These are phyloP conservation scores for Drosophila melanocephala DNA, from an alignment of 2,888 invertebrate genomes.

Conservation along the genomic window DNA sequence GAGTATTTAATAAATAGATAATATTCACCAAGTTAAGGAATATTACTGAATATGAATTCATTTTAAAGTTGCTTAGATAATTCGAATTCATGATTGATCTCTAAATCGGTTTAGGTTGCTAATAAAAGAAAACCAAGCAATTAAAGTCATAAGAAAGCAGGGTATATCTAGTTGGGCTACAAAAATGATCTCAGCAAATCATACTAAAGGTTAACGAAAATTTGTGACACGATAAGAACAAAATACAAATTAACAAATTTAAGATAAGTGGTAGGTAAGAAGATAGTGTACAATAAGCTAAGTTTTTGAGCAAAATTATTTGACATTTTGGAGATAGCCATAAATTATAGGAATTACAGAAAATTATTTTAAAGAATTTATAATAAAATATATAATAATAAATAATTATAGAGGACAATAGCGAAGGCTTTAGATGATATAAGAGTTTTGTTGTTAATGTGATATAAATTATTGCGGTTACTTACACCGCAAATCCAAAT, in stretches of 20 bases:
- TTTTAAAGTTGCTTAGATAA: no score
- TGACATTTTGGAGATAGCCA: not conserved
- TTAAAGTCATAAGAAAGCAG: not conserved
- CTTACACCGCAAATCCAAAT: not conserved
- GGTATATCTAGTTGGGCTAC: slow-evolving; percentile 4
- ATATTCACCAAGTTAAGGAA: not conserved
- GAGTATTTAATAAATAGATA: not conserved
- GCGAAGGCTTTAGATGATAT: rapidly evolving
- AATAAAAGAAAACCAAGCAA: not conserved
- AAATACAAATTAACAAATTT: slow-evolving; percentile 1
- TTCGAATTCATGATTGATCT: not conserved
- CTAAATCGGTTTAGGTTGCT: not conserved
- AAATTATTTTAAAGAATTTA: not conserved
- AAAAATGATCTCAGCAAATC: not conserved
- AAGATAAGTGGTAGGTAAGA: not conserved
- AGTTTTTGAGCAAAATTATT: not conserved
- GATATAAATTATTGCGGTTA: not conserved
- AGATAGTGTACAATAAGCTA: not conserved
- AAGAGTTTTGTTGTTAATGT: not conserved
- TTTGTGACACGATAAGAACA: slow-evolving; percentile 5
- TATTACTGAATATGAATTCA: not conserved
- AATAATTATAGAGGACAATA: not conserved
- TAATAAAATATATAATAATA: no score
- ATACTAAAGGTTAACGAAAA: not conserved
- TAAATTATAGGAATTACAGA: not conserved